Percentiles rank a stretch among this genome's conserved stretches.
Evolutionary conservation across 2,113 vertebrate species (phyloP).

Genomic region (Empidonax alnorum): DNA sequence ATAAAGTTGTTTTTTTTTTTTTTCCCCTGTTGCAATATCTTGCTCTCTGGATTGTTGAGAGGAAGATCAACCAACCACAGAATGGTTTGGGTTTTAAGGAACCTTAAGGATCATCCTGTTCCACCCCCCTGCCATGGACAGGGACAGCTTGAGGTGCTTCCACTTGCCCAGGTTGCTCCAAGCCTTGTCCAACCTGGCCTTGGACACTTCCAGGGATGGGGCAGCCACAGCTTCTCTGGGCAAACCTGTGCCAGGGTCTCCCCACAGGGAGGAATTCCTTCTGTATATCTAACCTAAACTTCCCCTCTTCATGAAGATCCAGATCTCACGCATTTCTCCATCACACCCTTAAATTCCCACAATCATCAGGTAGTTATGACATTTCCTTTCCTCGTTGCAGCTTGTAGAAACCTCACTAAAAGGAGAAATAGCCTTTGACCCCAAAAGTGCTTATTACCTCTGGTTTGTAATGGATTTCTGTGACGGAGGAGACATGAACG

Average conservation of each 20-base stretch:
- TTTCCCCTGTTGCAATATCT: rapidly evolving
- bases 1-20: not conserved
- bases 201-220: not conserved
- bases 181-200: not conserved
- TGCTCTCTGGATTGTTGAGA: not conserved
- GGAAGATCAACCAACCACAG: not conserved
- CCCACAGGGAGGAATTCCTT: not conserved
- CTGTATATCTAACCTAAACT: not conserved
- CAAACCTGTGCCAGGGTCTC: not conserved
- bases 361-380: not conserved
- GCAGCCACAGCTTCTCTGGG: not conserved
- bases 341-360: rapidly evolving
- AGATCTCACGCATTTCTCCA: not conserved
- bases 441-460: slow-evolving; percentile 92
- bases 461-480: slow-evolving; percentile 99
- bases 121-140: not conserved
- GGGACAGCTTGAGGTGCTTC: not conserved
- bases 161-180: not conserved
- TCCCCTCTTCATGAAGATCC: not conserved
- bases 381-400: slow-evolving; percentile 69
- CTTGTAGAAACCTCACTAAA: slow-evolving; percentile 97
- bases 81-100: not conserved
- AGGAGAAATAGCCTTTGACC: slow-evolving; percentile 95
- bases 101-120: not conserved
- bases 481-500: slow-evolving; percentile 97